phyloP scores from a whole-genome alignment of 2,888 invertebrate genomes.

The Andricus quercusramuli region DNA sequence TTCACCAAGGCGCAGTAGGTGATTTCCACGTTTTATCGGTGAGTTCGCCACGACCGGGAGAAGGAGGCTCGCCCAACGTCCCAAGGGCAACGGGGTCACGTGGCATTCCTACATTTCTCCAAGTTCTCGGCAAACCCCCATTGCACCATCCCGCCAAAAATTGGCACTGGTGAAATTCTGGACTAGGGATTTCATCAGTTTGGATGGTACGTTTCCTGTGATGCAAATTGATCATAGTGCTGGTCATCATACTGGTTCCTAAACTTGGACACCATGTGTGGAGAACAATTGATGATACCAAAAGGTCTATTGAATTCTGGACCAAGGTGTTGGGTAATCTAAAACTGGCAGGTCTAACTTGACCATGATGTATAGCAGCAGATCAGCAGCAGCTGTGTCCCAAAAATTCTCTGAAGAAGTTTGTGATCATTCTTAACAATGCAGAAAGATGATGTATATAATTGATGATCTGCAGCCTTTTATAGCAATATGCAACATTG shows the following conservation, averaged over 20 bases:
- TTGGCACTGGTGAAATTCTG: background rate
- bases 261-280: background rate
- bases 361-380: too few species aligned
- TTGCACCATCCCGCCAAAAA: constrained; percentile 44
- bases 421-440: background rate
- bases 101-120: constrained; percentile 46
- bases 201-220: background rate
- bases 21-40: constrained; percentile 55
- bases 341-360: background rate
- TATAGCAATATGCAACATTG: background rate
- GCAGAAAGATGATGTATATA: background rate
- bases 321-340: too few species aligned
- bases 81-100: constrained; percentile 74
- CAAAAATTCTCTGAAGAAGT: too few species aligned
- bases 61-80: constrained; percentile 70
- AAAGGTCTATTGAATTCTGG: background rate
- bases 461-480: background rate
- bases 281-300: background rate
- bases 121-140: constrained; percentile 17
- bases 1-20: constrained; percentile 22
- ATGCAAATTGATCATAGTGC: background rate
- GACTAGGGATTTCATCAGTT: background rate
- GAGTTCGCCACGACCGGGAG: constrained; percentile 54
- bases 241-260: too few species aligned
- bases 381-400: too few species aligned